These are phyloP conservation scores for Acronicta alni DNA, from an alignment of 2,888 invertebrate species.

Conservation along the genomic window DNA sequence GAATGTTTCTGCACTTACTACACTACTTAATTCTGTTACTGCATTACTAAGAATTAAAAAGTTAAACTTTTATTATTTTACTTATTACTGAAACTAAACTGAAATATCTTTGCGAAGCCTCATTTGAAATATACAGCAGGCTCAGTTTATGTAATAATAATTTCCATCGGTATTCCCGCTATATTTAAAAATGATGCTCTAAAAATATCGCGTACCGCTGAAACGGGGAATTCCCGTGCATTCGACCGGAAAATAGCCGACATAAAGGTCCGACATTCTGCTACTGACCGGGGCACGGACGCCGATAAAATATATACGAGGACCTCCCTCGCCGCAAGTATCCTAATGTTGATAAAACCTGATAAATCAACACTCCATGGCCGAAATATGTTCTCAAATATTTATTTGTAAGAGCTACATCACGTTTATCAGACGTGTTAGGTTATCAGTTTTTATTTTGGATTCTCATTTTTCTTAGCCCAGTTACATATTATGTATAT, in stretches of 20 bases:
- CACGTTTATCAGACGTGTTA: constrained; percentile 27
- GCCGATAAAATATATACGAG: constrained; percentile 77
- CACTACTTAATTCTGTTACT: too few relatives aligned
- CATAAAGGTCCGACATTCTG: constrained; percentile 85
- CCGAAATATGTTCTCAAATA: constrained; percentile 38
- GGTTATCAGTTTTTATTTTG: neutral
- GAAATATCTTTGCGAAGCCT: neutral
- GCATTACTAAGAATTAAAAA: too few relatives aligned
- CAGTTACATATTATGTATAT: too few relatives aligned
- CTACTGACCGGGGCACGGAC: constrained; percentile 75
- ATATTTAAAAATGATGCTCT: constrained; percentile 74
- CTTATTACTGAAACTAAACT: too few relatives aligned
- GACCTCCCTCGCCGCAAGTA: constrained; percentile 63
- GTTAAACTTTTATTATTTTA: too few relatives aligned
- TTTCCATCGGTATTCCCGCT: constrained; percentile 43
- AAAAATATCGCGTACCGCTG: constrained; percentile 80
- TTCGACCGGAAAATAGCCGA: constrained; percentile 86
- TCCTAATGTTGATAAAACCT: constrained; percentile 64
- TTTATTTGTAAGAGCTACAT: constrained; percentile 30
- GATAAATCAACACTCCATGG: constrained; percentile 48
- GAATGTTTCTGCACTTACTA: too few relatives aligned
- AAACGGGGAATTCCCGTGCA: constrained; percentile 82
- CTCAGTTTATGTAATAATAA: constrained; percentile 30
- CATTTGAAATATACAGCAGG: constrained; percentile 18
- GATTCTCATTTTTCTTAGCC: neutral